Conservation (phyloP, 2,113 vertebrate genomes). For the Solea senegalensis region DNA sequence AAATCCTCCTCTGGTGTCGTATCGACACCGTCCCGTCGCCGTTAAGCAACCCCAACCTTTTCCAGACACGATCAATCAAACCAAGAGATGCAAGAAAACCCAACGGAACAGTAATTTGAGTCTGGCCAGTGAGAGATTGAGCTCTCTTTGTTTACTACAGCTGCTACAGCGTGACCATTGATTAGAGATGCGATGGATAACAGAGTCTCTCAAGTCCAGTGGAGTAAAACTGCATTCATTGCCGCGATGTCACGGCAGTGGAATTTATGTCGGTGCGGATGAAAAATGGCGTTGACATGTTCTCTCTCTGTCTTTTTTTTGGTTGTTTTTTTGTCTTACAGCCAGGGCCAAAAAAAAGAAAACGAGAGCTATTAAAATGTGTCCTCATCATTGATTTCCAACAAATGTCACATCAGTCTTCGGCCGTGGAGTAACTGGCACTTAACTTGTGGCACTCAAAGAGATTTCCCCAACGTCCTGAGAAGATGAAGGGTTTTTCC, state of each 20-base stretch:
- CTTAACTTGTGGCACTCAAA: neutral
- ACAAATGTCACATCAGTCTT: neutral
- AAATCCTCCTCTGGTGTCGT: neutral
- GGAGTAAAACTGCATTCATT: slow-evolving; percentile 28
- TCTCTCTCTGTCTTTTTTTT: neutral
- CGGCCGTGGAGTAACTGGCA: neutral
- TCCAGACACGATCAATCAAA: slow-evolving; percentile 34
- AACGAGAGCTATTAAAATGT: neutral
- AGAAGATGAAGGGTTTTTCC: neutral
- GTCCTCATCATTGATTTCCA: neutral
- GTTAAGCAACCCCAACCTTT: slow-evolving; percentile 13
- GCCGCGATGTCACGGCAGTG: neutral
- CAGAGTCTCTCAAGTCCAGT: slow-evolving; percentile 8
- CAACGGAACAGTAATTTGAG: slow-evolving; percentile 25
- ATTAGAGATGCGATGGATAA: slow-evolving; percentile 39
- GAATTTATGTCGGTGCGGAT: neutral
- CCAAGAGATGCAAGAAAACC: slow-evolving; percentile 15
- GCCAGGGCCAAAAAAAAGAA: neutral
- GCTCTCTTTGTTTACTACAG: slow-evolving; percentile 45
- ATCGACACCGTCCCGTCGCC: neutral
- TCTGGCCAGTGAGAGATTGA: slow-evolving; percentile 3
- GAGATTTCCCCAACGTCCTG: neutral
- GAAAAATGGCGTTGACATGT: neutral
- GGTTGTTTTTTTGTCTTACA: too few relatives aligned
- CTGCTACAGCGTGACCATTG: slow-evolving; percentile 41